Evolutionary conservation across 1,140 invertebrate genomes (phyloP).

Genomic region (Lithobius niger): DNA sequence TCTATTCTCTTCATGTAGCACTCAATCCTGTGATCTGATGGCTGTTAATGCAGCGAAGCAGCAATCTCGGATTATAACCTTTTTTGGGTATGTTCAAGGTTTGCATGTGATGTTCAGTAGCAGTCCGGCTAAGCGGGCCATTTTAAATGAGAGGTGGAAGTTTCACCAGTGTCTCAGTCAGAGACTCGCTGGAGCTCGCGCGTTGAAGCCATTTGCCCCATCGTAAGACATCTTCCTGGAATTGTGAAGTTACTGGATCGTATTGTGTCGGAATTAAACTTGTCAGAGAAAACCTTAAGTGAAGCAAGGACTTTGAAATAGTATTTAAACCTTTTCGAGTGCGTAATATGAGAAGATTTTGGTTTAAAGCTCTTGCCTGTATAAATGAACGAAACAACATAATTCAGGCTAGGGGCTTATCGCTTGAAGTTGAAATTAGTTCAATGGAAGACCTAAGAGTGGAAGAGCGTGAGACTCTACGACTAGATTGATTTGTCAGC

Average conservation of each 20-base stretch:
- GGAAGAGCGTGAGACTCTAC: not conserved
- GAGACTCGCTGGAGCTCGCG: not conserved
- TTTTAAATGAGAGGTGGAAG: not conserved
- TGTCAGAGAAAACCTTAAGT: not conserved
- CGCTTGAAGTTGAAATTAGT: not conserved
- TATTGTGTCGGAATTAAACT: not conserved
- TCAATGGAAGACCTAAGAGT: not conserved
- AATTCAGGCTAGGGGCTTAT: not conserved
- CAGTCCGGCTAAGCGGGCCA: not conserved
- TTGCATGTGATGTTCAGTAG: not conserved
- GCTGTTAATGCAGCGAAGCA: not conserved
- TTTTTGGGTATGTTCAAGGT: conserved; percentile 3
- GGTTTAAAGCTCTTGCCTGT: not conserved
- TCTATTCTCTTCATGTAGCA: conserved; percentile 20
- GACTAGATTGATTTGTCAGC: not conserved
- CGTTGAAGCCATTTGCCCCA: not conserved
- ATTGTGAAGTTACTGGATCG: not conserved
- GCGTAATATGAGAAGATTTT: not conserved
- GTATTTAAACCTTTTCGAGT: not conserved
- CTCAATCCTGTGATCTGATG: conserved; percentile 19
- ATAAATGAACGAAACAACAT: not conserved
- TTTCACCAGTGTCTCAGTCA: not conserved
- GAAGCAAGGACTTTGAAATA: not conserved
- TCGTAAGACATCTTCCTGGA: not conserved
- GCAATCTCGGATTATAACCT: not conserved